A percentile compares a stretch with the other conserved stretches of the same genome.
Evolutionary conservation across 2,797 vertebrate species (phyloP).

Genomic region (Loris lydekkerianus): DNA sequence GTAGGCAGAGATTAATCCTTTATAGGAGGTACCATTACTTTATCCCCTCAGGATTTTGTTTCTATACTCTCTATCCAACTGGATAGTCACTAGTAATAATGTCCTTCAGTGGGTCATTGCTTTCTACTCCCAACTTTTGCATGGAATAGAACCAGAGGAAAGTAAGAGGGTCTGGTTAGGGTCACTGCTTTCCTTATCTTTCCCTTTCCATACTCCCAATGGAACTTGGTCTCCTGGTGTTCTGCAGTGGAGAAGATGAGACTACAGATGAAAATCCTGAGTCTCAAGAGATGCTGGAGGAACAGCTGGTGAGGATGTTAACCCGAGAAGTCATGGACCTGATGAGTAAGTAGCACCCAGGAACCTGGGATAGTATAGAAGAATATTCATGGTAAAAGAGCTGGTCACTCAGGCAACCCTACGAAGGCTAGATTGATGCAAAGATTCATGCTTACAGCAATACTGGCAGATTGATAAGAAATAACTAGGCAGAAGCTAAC

Average conservation of each 20-base stretch:
- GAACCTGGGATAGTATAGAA: not conserved
- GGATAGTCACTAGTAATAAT: not conserved
- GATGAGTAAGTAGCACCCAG: constrained; percentile 91
- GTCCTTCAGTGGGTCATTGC: not conserved
- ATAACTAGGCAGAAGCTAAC: not conserved
- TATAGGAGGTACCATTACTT: not conserved
- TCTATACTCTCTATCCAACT: not conserved
- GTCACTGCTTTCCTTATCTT: not conserved
- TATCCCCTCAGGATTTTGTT: not conserved
- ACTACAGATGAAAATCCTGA: constrained; percentile 94
- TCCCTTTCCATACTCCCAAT: not conserved
- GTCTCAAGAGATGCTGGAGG: constrained; percentile 97
- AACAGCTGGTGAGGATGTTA: constrained; percentile 95
- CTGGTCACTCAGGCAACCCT: not conserved
- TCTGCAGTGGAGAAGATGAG: constrained; percentile 91
- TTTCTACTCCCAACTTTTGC: not conserved
- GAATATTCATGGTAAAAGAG: constrained; percentile 35
- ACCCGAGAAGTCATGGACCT: constrained; percentile 97
- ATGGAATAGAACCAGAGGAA: not conserved
- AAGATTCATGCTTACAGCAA: not conserved
- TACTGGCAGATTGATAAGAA: not conserved
- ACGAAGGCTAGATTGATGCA: not conserved
- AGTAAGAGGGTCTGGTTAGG: not conserved
- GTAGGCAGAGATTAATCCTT: not conserved
- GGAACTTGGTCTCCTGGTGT: constrained; percentile 63